These are phyloP conservation scores for Steinernema khuongi DNA, from an alignment of 1,140 invertebrate species.

Conservation along the genomic window DNA sequence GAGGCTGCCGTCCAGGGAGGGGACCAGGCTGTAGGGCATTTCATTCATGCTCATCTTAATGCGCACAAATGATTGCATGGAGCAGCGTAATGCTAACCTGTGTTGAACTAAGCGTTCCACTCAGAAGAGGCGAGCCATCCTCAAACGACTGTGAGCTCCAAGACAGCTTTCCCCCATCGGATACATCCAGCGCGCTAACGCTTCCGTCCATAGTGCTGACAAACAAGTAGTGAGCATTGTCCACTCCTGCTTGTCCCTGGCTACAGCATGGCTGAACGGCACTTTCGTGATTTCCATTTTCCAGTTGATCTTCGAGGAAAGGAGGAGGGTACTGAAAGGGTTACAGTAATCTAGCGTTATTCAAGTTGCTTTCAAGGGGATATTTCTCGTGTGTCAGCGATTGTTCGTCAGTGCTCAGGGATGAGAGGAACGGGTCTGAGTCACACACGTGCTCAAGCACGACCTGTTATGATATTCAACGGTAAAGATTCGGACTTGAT, in stretches of 20 bases:
- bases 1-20: constrained; percentile 28
- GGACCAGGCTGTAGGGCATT: constrained; percentile 26
- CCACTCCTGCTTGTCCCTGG: neutral
- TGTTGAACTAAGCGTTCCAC: constrained; percentile 19
- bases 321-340: no score
- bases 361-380: no score
- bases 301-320: neutral
- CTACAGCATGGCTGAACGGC: neutral
- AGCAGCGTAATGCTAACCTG: constrained; percentile 15
- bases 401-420: no score
- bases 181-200: constrained; percentile 20
- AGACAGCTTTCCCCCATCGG: constrained; percentile 5
- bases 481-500: no score
- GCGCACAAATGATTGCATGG: neutral
- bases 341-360: no score
- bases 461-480: no score
- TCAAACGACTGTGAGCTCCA: constrained; percentile 18
- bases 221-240: constrained; percentile 3
- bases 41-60: constrained; percentile 21
- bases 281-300: neutral
- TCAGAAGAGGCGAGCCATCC: constrained; percentile 16
- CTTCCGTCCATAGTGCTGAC: constrained; percentile 28
- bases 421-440: no score
- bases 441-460: no score
- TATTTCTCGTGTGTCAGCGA: no score